These are phyloP conservation scores for Drosophila kikkawai DNA, from an alignment of 1,140 invertebrate species.

Conservation along the genomic window DNA sequence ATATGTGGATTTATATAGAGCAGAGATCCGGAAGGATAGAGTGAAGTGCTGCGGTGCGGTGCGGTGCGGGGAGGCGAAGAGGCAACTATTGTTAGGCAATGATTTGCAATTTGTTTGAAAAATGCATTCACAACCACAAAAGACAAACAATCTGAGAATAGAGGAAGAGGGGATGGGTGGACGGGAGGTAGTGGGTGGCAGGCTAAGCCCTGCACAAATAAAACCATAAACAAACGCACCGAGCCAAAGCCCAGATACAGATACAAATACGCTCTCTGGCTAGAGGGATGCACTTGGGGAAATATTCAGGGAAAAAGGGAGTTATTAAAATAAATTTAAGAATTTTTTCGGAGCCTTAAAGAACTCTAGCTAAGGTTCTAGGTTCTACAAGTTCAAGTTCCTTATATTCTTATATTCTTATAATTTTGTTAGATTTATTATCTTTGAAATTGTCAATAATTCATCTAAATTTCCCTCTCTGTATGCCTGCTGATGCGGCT, in stretches of 20 bases:
- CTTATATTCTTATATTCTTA: not conserved
- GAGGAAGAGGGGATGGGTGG: not conserved
- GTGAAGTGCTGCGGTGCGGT: slow-evolving; percentile 19
- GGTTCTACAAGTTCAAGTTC: not conserved
- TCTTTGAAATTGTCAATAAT: too few species aligned
- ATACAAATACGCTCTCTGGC: slow-evolving; percentile 16
- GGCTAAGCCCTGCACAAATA: slow-evolving; percentile 59
- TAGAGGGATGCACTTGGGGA: slow-evolving; percentile 27
- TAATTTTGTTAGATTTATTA: too few species aligned
- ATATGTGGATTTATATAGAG: slow-evolving; percentile 13
- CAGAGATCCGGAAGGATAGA: slow-evolving; percentile 13
- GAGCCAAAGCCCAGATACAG: slow-evolving; percentile 47
- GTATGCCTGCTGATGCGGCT: slow-evolving; percentile 36
- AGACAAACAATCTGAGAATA: slow-evolving; percentile 62
- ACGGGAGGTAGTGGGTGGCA: not conserved
- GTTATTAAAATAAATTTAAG: not conserved
- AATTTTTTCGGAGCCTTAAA: not conserved
- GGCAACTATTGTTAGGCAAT: slow-evolving; percentile 81
- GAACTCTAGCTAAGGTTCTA: too few species aligned
- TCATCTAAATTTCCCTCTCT: not conserved
- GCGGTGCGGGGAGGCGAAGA: slow-evolving; percentile 1
- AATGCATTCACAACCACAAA: slow-evolving; percentile 79
- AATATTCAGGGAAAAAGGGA: not conserved
- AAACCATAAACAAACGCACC: slow-evolving; percentile 73
- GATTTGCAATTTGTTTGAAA: slow-evolving; percentile 83